Conservation (phyloP, 2,797 vertebrate species). For the Nasua narica region DNA sequence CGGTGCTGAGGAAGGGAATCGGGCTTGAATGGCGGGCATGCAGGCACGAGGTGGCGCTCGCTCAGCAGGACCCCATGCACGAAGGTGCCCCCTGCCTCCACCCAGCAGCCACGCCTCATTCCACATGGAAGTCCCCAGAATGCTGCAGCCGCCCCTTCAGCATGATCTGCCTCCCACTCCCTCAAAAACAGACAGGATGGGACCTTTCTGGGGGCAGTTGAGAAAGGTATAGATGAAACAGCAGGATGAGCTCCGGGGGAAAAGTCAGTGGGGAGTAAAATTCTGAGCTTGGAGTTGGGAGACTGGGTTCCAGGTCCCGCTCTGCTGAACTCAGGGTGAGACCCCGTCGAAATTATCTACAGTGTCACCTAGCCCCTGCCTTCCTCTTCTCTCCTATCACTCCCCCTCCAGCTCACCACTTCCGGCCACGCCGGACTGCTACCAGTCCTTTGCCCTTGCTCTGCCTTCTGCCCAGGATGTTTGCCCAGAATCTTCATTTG, state of each 20-base stretch:
- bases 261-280: background rate
- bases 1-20: background rate
- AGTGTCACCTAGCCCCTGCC: background rate
- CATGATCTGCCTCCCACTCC: background rate
- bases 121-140: background rate
- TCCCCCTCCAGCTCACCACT: background rate
- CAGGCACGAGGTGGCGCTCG: constrained; percentile 44
- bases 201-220: background rate
- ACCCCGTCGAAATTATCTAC: background rate
- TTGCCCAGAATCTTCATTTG: background rate
- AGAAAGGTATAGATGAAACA: background rate
- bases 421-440: background rate
- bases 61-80: constrained; percentile 75
- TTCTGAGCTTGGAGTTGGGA: background rate
- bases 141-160: background rate
- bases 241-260: background rate
- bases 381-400: background rate
- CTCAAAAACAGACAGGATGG: background rate
- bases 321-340: background rate
- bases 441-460: background rate
- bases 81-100: too few species aligned
- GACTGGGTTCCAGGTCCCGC: background rate
- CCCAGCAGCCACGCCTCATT: background rate
- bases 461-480: background rate
- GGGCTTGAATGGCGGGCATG: constrained; percentile 47